Evolutionary conservation across 1,140 invertebrate species (phyloP).

Genomic region (Acromyrmex charruanus): DNA sequence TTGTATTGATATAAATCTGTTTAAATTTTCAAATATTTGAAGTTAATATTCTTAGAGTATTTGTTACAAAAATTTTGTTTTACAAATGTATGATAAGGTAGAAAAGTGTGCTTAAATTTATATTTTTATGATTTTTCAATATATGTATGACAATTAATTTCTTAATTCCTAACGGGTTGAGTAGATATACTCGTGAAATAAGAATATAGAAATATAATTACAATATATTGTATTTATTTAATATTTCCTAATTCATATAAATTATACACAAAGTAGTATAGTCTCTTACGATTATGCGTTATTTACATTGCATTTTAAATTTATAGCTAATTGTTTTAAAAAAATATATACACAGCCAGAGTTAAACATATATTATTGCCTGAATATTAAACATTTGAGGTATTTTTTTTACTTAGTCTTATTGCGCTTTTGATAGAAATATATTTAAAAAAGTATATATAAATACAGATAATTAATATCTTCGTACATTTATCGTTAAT

Average conservation of each 20-base stretch:
- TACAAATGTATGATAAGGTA: not conserved
- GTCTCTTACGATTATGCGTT: constrained; percentile 22
- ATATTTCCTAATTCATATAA: constrained; percentile 38
- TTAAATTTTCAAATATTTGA: not conserved
- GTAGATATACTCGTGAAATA: constrained; percentile 16
- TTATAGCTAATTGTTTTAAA: constrained; percentile 37
- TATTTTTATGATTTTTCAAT: constrained; percentile 34
- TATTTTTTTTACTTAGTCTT: constrained; percentile 29
- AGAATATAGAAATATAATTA: constrained; percentile 25
- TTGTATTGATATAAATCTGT: not conserved
- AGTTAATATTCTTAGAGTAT: not conserved
- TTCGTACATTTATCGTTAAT: not conserved
- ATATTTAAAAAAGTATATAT: constrained; percentile 20
- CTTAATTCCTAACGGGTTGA: not conserved
- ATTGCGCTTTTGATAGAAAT: constrained; percentile 31
- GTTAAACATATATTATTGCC: constrained; percentile 21
- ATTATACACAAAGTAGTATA: constrained; percentile 30
- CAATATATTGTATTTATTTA: constrained; percentile 49
- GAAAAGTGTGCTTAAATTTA: constrained; percentile 32
- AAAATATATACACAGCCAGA: constrained; percentile 45
- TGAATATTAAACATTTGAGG: constrained; percentile 5
- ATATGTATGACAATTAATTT: constrained; percentile 18
- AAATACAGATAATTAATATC: constrained; percentile 4
- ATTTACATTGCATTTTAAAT: constrained; percentile 47
- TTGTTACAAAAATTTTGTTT: not conserved